These are phyloP conservation scores for Notamacropus eugenii DNA, from an alignment of 2,797 vertebrate species.

Conservation along the genomic window DNA sequence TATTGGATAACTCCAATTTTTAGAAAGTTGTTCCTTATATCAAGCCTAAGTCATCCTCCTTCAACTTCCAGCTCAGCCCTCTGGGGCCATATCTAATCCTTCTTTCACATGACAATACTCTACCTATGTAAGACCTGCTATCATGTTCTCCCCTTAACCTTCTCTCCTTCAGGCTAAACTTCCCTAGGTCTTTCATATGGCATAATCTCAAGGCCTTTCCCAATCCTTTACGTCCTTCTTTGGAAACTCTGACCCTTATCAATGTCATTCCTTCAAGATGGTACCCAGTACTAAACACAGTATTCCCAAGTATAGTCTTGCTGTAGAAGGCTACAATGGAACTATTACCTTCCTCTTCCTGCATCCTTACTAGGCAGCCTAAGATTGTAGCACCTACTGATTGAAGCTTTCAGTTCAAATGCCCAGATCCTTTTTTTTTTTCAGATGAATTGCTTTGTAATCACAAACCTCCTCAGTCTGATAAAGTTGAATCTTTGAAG, in stretches of 20 bases:
- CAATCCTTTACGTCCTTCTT: background rate
- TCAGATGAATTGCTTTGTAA: background rate
- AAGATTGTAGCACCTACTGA: background rate
- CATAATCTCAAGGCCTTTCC: background rate
- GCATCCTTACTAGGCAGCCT: background rate
- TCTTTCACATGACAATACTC: background rate
- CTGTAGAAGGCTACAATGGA: background rate
- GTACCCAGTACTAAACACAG: background rate
- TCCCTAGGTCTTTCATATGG: background rate
- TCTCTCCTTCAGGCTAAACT: background rate
- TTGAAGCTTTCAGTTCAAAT: background rate
- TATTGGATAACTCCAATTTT: background rate
- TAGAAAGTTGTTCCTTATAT: background rate
- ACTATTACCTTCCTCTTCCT: background rate
- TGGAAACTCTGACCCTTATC: background rate
- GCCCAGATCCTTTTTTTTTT: background rate
- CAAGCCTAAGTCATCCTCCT: background rate
- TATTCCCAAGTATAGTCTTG: background rate
- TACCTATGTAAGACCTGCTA: background rate
- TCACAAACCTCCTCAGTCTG: background rate
- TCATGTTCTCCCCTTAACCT: background rate
- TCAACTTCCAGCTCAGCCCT: background rate
- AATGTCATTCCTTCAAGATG: background rate
- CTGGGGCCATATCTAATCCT: background rate
- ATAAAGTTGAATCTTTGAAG: background rate